Conservation (phyloP, 2,113 vertebrate species). For the Microtus montanus region DNA sequence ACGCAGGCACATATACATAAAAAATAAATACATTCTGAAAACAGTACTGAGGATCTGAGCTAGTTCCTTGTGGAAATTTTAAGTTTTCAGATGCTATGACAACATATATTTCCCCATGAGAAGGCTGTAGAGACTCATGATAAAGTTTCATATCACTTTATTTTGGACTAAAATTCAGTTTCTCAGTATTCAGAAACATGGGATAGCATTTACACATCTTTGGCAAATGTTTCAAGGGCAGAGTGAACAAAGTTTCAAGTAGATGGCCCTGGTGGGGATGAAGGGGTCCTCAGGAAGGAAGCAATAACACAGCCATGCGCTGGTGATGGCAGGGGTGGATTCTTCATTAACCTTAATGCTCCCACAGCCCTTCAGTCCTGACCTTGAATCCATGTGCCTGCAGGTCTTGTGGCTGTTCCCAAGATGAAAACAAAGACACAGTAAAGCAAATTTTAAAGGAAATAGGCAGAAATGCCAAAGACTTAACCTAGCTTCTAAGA, state of each 20-base stretch:
- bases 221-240: neutral
- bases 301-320: neutral
- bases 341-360: neutral
- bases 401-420: neutral
- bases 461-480: neutral
- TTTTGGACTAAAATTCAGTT: slow-evolving; percentile 25
- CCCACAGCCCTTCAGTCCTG: neutral
- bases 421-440: slow-evolving; percentile 36
- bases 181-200: neutral
- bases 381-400: neutral
- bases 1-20: neutral
- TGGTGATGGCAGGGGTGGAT: neutral
- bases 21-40: neutral
- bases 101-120: neutral
- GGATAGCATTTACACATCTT: neutral
- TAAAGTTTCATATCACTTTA: neutral
- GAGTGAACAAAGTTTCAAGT: neutral
- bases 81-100: neutral
- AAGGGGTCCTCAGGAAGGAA: neutral
- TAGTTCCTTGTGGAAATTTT: slow-evolving; percentile 7
- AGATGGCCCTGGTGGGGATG: neutral
- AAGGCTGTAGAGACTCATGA: neutral
- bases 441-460: slow-evolving; percentile 23
- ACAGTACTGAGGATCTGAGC: neutral
- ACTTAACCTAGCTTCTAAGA: neutral